Conservation (phyloP, 2,888 invertebrate genomes). For the Zootermopsis nevadensis region DNA sequence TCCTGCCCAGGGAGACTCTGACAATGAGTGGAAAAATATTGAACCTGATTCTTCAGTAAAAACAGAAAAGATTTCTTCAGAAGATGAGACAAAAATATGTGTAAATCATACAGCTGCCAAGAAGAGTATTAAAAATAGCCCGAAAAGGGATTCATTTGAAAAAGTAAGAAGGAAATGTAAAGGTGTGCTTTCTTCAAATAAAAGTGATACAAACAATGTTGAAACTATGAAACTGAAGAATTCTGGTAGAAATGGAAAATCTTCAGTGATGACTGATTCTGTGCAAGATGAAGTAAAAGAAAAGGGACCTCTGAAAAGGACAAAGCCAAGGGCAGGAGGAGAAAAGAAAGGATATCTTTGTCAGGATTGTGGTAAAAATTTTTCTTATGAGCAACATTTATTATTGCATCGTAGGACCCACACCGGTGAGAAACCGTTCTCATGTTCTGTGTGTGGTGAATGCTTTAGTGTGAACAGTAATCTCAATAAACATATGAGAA, state of each 20-base stretch:
- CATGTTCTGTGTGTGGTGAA: conserved; percentile 37
- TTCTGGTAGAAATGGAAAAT: neutral
- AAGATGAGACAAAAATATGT: neutral
- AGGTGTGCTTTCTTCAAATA: neutral
- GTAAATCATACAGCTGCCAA: neutral
- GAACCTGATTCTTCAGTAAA: neutral
- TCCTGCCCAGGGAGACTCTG: neutral
- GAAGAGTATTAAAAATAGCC: neutral
- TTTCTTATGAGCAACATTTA: conserved; percentile 22
- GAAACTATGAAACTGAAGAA: neutral
- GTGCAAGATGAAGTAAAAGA: neutral
- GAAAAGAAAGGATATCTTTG: conserved; percentile 30
- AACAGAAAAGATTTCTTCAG: neutral
- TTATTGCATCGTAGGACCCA: conserved; percentile 35
- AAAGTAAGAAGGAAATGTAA: neutral
- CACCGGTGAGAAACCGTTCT: conserved; percentile 45
- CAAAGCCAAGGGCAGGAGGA: conserved; percentile 15
- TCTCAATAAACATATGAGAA: conserved; percentile 31
- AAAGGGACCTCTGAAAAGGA: neutral
- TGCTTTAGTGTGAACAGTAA: conserved; percentile 36
- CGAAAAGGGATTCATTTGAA: neutral
- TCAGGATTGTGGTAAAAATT: conserved; percentile 38
- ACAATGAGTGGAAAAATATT: conserved; percentile 6
- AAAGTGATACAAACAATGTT: neutral
- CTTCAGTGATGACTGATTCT: neutral